These are phyloP conservation scores for Knipowitschia caucasica DNA, from an alignment of 2,797 vertebrate genomes.

Conservation along the genomic window DNA sequence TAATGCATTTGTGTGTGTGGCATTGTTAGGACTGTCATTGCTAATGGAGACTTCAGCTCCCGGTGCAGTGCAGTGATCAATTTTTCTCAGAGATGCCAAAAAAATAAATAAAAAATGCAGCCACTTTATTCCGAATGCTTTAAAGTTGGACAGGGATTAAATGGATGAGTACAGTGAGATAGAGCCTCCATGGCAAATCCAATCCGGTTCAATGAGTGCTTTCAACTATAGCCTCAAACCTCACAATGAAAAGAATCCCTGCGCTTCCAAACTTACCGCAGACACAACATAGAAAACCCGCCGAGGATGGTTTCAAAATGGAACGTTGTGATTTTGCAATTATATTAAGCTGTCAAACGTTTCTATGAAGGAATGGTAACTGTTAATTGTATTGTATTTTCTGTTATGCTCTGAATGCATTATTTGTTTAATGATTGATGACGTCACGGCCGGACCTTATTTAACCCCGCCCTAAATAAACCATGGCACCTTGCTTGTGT, in stretches of 20 bases:
- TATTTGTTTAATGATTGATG: too few species aligned
- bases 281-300: constrained; percentile 1
- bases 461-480: too few species aligned
- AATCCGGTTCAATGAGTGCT: constrained; percentile 12
- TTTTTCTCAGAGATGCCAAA: constrained; percentile 6
- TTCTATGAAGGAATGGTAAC: not conserved
- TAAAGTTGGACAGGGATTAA: constrained; percentile 14
- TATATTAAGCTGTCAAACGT: constrained; percentile 5
- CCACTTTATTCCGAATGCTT: constrained; percentile 4
- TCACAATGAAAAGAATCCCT: constrained; percentile 3
- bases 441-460: too few species aligned
- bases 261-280: not conserved
- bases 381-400: too few species aligned
- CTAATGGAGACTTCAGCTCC: constrained; percentile 10
- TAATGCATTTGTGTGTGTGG: constrained; percentile 4
- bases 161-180: constrained; percentile 12
- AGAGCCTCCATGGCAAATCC: constrained; percentile 10
- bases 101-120: too few species aligned
- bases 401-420: too few species aligned
- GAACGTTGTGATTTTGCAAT: not conserved
- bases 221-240: constrained; percentile 10
- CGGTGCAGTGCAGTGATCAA: constrained; percentile 8
- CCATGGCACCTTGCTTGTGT: too few species aligned
- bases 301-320: constrained; percentile 1
- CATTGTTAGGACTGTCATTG: constrained; percentile 7